These are phyloP conservation scores for Coenonympha arcania DNA, from an alignment of 2,888 invertebrate species.

Conservation along the genomic window DNA sequence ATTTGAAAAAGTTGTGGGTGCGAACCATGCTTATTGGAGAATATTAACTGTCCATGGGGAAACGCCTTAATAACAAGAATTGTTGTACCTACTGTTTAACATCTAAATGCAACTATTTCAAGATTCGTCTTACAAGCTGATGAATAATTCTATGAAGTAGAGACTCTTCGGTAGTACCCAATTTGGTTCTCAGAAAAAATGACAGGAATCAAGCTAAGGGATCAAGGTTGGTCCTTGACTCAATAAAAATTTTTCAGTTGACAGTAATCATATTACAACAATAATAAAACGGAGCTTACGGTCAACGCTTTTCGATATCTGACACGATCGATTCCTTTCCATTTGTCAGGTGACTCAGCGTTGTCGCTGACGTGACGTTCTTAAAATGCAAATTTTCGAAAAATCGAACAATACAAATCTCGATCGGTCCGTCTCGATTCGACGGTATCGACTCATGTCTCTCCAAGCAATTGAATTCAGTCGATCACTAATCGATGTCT, in stretches of 20 bases:
- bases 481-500: slow-evolving; percentile 76
- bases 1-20: no score
- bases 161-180: neutral
- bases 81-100: no score
- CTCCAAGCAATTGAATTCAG: slow-evolving; percentile 73
- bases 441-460: slow-evolving; percentile 69
- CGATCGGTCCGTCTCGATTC: slow-evolving; percentile 64
- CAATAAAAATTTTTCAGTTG: slow-evolving; percentile 48
- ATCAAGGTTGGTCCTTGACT: slow-evolving; percentile 13
- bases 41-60: no score
- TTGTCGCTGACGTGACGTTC: slow-evolving; percentile 70
- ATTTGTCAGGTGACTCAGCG: slow-evolving; percentile 74
- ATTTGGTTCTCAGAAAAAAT: neutral
- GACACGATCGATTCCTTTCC: slow-evolving; percentile 63
- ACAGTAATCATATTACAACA: slow-evolving; percentile 70
- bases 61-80: no score
- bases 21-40: no score
- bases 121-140: no score
- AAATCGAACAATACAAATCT: slow-evolving; percentile 70
- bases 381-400: slow-evolving; percentile 73
- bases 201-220: neutral
- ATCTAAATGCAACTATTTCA: no score
- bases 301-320: slow-evolving; percentile 69
- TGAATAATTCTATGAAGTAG: no score
- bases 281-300: slow-evolving; percentile 68